These are phyloP conservation scores for Junonia oenone DNA, from an alignment of 2,888 invertebrate genomes.

Conservation along the genomic window DNA sequence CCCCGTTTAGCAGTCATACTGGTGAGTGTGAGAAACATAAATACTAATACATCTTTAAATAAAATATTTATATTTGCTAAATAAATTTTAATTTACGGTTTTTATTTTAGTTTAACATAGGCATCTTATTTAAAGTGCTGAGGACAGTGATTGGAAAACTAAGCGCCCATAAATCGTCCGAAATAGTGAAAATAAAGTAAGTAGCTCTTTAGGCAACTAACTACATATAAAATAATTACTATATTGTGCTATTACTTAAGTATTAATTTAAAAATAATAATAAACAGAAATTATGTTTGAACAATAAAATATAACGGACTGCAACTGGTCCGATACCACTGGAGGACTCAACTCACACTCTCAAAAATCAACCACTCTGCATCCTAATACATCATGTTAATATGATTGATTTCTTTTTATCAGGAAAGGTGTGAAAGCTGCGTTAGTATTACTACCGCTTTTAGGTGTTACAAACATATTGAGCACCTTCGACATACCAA, in stretches of 20 bases:
- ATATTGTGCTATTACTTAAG: too few species aligned
- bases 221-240: too few species aligned
- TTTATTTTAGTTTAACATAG: conserved; percentile 84
- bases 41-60: neutral
- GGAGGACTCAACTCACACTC: too few species aligned
- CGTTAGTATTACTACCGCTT: conserved; percentile 87
- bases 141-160: conserved; percentile 88
- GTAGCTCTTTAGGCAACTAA: too few species aligned
- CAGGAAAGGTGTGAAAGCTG: conserved; percentile 90
- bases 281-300: too few species aligned
- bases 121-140: conserved; percentile 89
- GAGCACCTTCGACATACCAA: conserved; percentile 84
- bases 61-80: neutral
- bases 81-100: too few species aligned
- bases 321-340: too few species aligned
- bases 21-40: conserved; percentile 73
- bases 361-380: too few species aligned
- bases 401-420: neutral
- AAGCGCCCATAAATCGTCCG: conserved; percentile 84
- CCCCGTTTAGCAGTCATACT: conserved; percentile 89
- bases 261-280: too few species aligned
- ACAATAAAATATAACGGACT: too few species aligned
- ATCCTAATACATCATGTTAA: too few species aligned
- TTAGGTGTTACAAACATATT: conserved; percentile 89
- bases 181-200: conserved; percentile 86